Conservation (phyloP, 1,140 invertebrate genomes). For the Drosophila kurseongensis region DNA sequence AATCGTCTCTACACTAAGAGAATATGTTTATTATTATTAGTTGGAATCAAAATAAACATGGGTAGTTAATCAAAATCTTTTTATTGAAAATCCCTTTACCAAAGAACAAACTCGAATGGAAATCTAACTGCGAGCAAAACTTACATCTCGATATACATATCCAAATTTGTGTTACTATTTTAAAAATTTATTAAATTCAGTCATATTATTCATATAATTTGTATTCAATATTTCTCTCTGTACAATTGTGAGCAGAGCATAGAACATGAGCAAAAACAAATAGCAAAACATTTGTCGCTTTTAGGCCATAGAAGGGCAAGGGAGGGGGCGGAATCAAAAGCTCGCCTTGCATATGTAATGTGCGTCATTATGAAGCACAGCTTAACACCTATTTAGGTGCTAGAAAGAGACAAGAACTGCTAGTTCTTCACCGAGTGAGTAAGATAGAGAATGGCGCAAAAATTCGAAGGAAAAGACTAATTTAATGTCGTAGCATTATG, state of each 20-base stretch:
- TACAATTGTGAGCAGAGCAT: background rate
- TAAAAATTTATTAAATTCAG: no score
- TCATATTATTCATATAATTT: no score
- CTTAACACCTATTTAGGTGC: constrained; percentile 48
- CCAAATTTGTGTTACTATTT: no score
- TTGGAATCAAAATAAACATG: no score
- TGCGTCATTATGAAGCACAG: constrained; percentile 69
- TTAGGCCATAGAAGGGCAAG: constrained; percentile 13
- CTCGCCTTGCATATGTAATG: constrained; percentile 72
- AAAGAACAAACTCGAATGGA: no score
- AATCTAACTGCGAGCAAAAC: no score
- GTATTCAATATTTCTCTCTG: background rate
- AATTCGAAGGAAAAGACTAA: constrained; percentile 35
- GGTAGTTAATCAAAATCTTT: no score
- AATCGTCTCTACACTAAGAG: background rate
- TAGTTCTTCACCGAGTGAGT: background rate
- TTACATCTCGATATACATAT: no score
- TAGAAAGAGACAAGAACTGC: background rate
- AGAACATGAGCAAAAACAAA: constrained; percentile 57
- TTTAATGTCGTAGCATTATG: constrained; percentile 62
- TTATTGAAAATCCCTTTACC: no score
- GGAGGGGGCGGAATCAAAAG: constrained; percentile 19
- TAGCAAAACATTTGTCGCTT: constrained; percentile 58
- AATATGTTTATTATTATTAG: no score
- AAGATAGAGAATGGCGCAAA: constrained; percentile 4